phyloP scores from a whole-genome alignment of 2,888 invertebrate species.

The Pandemis heparana region DNA sequence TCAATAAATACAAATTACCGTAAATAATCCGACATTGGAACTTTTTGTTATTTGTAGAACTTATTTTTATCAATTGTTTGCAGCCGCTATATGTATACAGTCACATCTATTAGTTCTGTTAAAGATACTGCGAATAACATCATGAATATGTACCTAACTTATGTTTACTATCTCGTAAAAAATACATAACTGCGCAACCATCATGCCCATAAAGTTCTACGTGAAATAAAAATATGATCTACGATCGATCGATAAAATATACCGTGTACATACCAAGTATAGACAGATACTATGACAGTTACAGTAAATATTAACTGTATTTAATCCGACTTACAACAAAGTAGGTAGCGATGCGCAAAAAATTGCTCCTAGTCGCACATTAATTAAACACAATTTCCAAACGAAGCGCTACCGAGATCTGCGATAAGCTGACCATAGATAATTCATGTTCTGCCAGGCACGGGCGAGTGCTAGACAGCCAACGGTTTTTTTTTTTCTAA shows the following conservation, averaged over 20 bases:
- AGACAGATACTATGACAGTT: background rate
- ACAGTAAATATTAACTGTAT: constrained; percentile 2
- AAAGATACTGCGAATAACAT: background rate
- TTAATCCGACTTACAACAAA: constrained; percentile 10
- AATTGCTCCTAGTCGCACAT: constrained; percentile 23
- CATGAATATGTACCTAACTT: background rate
- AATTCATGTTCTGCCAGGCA: constrained; percentile 41
- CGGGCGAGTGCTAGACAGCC: constrained; percentile 38
- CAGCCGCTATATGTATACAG: background rate
- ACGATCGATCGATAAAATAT: constrained; percentile 2
- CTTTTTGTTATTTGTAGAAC: background rate
- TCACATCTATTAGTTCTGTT: background rate
- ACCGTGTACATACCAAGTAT: background rate
- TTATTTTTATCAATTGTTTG: background rate
- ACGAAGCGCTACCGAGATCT: constrained; percentile 38
- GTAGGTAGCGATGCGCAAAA: constrained; percentile 32
- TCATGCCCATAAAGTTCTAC: background rate
- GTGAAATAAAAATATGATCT: background rate
- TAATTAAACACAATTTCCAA: constrained; percentile 36
- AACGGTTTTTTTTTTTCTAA: constrained; percentile 39
- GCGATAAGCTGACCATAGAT: constrained; percentile 42
- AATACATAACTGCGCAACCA: background rate
- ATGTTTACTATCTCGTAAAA: background rate
- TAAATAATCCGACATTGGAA: background rate
- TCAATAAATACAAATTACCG: background rate